A percentile compares a stretch with the other conserved stretches of the same genome.
phyloP scores from a whole-genome alignment of 2,113 vertebrate genomes.

The Podilymbus podiceps region DNA sequence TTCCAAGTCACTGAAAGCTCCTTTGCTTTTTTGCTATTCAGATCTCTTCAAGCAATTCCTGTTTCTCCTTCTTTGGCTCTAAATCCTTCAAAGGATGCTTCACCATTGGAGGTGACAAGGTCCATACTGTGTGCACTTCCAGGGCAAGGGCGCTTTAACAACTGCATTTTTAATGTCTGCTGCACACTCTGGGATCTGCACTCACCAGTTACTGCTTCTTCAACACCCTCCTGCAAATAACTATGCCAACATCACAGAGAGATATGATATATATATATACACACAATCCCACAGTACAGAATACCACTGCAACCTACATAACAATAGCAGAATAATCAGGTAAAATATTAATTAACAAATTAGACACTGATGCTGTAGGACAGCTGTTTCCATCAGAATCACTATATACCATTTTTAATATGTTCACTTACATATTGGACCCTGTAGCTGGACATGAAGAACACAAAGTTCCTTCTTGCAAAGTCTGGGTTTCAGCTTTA shows the following conservation, averaged over 20 bases:
- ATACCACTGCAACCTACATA: not conserved
- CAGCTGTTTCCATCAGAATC: not conserved
- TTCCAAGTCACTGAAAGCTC: not conserved
- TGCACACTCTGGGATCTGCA: too few species aligned
- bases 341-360: not conserved
- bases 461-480: not conserved
- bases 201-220: not conserved
- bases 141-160: not conserved
- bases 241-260: not conserved
- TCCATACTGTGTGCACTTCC: not conserved
- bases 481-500: not conserved
- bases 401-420: not conserved
- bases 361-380: not conserved
- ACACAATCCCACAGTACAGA: not conserved
- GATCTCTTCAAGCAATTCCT: not conserved
- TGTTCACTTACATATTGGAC: not conserved
- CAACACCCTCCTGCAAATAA: not conserved
- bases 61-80: not conserved
- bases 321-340: not conserved
- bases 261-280: too few species aligned
- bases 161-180: too few species aligned
- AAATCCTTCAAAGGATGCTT: not conserved
- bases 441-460: not conserved
- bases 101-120: not conserved
- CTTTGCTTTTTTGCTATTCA: not conserved